Evolutionary conservation across 2,888 invertebrate genomes (phyloP).

Genomic region (Coronaproctus castanopsis): DNA sequence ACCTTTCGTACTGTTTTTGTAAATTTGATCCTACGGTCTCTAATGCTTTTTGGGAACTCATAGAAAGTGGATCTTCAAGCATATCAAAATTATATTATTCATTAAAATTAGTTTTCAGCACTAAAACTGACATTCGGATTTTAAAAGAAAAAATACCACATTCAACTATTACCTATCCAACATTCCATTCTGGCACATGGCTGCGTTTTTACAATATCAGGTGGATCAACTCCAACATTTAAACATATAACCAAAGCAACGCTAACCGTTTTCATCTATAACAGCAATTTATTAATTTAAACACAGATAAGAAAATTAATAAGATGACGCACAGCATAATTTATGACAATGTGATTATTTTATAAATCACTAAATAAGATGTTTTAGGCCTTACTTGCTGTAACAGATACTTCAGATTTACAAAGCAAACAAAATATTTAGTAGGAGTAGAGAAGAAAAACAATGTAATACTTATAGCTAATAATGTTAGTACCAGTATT

Average conservation of each 20-base stretch:
- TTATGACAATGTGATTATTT: too few relatives aligned
- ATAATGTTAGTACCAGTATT: too few relatives aligned
- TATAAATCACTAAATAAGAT: too few relatives aligned
- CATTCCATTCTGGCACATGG: conserved; percentile 90
- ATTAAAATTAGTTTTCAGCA: not conserved
- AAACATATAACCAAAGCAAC: conserved; percentile 92
- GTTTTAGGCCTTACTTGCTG: too few relatives aligned
- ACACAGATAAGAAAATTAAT: conserved; percentile 1
- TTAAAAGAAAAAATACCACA: not conserved
- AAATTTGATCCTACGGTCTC: conserved; percentile 78
- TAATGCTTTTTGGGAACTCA: conserved; percentile 76
- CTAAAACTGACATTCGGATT: conserved; percentile 1
- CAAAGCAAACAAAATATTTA: too few relatives aligned
- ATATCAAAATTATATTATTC: conserved; percentile 3
- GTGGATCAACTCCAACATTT: conserved; percentile 98
- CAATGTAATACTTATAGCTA: too few relatives aligned
- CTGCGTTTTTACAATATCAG: conserved; percentile 90
- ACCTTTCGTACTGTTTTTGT: conserved; percentile 91
- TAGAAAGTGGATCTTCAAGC: conserved; percentile 54
- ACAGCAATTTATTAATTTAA: conserved; percentile 4
- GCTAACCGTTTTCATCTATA: conserved; percentile 94
- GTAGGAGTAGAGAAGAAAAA: not conserved
- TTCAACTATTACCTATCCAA: conserved; percentile 61
- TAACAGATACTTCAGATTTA: too few relatives aligned
- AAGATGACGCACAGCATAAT: not conserved